Conservation (phyloP, 2,888 invertebrate species). For the Leptodirus hochenwartii region DNA sequence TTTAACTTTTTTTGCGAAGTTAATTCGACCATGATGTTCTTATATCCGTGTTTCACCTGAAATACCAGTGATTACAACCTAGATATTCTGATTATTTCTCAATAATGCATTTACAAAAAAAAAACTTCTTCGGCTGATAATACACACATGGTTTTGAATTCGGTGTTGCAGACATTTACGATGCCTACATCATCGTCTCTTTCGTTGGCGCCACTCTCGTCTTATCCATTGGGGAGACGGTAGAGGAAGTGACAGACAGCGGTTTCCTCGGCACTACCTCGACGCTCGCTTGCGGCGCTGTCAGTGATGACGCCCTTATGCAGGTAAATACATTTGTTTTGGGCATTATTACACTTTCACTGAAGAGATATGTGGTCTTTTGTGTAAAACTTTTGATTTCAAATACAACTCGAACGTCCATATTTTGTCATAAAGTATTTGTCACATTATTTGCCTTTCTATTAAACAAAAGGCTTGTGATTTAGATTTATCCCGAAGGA, state of each 20-base stretch:
- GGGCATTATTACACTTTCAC: slow-evolving; percentile 4
- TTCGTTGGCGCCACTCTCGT: slow-evolving; percentile 98
- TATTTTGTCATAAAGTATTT: too few relatives aligned
- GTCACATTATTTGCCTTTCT: slow-evolving; percentile 9
- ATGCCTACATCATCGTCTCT: slow-evolving; percentile 99
- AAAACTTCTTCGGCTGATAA: background rate
- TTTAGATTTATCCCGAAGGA: slow-evolving; percentile 87
- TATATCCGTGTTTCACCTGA: slow-evolving; percentile 28
- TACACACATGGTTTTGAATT: slow-evolving; percentile 2
- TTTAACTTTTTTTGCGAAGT: background rate
- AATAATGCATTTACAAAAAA: background rate
- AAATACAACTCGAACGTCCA: too few relatives aligned
- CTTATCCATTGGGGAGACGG: slow-evolving; percentile 97
- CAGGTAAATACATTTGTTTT: slow-evolving; percentile 42
- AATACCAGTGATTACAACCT: slow-evolving; percentile 22
- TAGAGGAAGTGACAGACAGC: slow-evolving; percentile 99
- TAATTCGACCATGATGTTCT: slow-evolving; percentile 17
- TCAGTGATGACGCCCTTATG: slow-evolving; percentile 94
- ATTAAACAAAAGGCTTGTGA: slow-evolving; percentile 11
- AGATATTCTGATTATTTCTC: slow-evolving; percentile 12
- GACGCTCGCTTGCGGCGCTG: slow-evolving; percentile 91
- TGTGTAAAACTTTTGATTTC: slow-evolving; percentile 11
- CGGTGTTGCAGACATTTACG: slow-evolving; percentile 87
- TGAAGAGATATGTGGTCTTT: slow-evolving; percentile 3
- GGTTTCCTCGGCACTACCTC: slow-evolving; percentile 98